Evolutionary conservation across 1,140 invertebrate genomes (phyloP).

Genomic region (Solenopsis fugax): DNA sequence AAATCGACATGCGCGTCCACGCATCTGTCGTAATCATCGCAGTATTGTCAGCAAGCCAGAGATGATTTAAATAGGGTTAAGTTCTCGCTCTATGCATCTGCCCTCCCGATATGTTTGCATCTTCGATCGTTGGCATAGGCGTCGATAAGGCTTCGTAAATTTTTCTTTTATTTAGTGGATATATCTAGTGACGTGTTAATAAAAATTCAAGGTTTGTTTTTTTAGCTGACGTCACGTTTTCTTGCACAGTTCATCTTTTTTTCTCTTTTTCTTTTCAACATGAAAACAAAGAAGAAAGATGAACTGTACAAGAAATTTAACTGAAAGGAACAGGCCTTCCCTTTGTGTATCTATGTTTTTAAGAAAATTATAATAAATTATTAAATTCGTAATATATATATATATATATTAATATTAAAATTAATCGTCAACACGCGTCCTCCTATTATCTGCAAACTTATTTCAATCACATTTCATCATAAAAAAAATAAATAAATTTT

Average conservation of each 20-base stretch:
- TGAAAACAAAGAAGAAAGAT: too few relatives aligned
- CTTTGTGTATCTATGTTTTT: not conserved
- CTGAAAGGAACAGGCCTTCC: not conserved
- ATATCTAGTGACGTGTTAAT: not conserved
- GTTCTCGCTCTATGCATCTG: not conserved
- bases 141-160: conserved; percentile 28
- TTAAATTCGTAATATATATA: not conserved
- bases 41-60: conserved; percentile 72
- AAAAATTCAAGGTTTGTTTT: not conserved
- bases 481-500: not conserved
- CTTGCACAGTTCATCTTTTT: too few relatives aligned
- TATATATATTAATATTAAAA: too few relatives aligned
- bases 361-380: not conserved
- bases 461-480: conserved; percentile 4
- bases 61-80: conserved; percentile 72
- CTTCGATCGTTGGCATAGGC: conserved; percentile 15
- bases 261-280: too few relatives aligned
- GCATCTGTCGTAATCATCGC: conserved; percentile 76
- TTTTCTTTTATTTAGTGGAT: not conserved
- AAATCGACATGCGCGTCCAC: conserved; percentile 73
- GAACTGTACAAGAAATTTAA: too few relatives aligned
- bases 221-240: too few relatives aligned
- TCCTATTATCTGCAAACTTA: too few relatives aligned
- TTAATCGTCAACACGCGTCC: not conserved
- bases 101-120: conserved; percentile 21